Evolutionary conservation across 2,113 vertebrate species (phyloP).

Genomic region (Vulpes lagopus): DNA sequence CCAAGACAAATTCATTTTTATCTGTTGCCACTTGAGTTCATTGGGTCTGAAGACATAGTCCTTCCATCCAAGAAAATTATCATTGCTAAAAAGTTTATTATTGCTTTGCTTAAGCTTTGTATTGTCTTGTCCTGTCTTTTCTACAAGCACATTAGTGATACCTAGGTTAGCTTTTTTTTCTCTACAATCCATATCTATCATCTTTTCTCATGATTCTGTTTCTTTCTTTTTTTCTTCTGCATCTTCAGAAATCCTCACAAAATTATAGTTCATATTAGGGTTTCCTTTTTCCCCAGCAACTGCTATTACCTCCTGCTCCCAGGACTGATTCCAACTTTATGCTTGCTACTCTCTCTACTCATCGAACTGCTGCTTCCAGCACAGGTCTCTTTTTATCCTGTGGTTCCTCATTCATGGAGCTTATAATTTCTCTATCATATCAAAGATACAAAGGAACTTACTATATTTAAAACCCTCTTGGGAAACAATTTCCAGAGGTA

Average conservation of each 20-base stretch:
- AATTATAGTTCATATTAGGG: neutral
- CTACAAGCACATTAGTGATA: neutral
- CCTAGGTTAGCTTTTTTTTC: neutral
- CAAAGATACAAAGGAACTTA: neutral
- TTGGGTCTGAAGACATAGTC: neutral
- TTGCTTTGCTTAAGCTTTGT: neutral
- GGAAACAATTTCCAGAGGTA: neutral
- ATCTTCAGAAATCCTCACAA: neutral
- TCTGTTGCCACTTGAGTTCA: neutral
- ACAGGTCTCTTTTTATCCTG: neutral
- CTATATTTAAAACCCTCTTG: neutral
- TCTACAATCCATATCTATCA: neutral
- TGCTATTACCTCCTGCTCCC: neutral
- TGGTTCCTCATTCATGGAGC: neutral
- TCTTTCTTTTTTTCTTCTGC: slow-evolving; percentile 17
- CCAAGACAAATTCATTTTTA: neutral
- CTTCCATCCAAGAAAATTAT: neutral
- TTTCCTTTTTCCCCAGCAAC: slow-evolving; percentile 36
- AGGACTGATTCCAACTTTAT: neutral
- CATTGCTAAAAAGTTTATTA: neutral
- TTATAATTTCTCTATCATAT: neutral
- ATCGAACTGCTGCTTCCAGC: neutral
- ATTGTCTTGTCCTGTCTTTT: neutral
- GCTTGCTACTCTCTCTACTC: neutral
- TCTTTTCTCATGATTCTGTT: neutral